Base-by-base conservation (phyloP, 2,888 invertebrate genomes). In the Rhaphigaster nebulosa region DNA sequence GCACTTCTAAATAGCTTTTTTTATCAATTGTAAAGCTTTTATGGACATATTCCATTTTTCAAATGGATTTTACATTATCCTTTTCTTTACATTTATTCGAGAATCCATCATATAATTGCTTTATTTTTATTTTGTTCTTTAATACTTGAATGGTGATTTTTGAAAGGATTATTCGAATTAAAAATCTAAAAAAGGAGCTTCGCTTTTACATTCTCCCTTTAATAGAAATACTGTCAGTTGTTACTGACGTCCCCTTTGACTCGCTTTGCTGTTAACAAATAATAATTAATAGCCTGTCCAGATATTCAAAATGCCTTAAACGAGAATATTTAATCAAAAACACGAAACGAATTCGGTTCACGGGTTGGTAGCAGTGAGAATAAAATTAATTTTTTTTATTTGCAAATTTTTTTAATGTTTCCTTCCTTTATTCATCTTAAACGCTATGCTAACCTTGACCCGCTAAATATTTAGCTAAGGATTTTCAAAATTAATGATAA, bases 221-320 rank as follows among this genome's bases (percentile, higher is more conserved):
- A 65, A 29, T 29, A 29, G 60, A 29, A 65, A 65, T 65, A 13
- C 29, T 65, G 65, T 65, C 65, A 65, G 65, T 65, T 60, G 60
- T 60, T 65, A 18, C 65, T 65, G 29, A 65, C 13, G 18, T 3
- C 29, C 18, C 29, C 65, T 65, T 65, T 65, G 65, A 65, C 18
- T 29, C 6, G 29, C 65, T 65, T 65, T 65, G 29, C 18, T 29
- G 65, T 65, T 10, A 65, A 29, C 29, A 29, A 65, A 65, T 65
- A 65, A 65, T 65, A 65, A 65, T 65, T 65, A 29, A 65, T 65
- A 65, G 29, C 65, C 65, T 65, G 65, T 65, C 29, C 65, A 18
- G 5, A 65, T 65, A 65, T 65, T 29, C 15, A 29, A 65, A 65
- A 65, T 65, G 13, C 65, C 65, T 65, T 18, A 15, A 65, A n/a